Base-by-base conservation (phyloP, 2,797 vertebrate species). In the Coreius guichenoti region DNA sequence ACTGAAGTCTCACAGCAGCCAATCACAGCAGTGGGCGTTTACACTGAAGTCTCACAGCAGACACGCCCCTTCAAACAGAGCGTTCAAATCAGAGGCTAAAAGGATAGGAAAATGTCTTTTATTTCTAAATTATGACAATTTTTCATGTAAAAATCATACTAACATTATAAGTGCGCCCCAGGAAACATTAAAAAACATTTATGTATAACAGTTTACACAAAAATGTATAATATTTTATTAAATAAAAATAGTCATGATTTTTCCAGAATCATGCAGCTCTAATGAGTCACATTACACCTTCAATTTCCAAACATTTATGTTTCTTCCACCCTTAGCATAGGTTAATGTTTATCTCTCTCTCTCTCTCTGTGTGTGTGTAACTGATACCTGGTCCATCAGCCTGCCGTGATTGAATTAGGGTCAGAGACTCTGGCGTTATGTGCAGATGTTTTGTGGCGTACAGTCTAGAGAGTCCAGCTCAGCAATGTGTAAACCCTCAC, bases 371-470 rank as follows among this genome's bases (percentile, higher is more conserved):
- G 86, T 89, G 78, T 89, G 86, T 88, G 91, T 92, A 92, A 91
- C 92, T 88, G 92, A 94, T 92, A 90, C 91, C 88, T 86, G 90
- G 89, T 92, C 92, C 89, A 92, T 93, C 91, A 92, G 91, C 87
- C 87, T 19, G 69, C 17, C 19, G 2, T 91, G 90, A 94, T 92
- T 91, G 83, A 93, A 93, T 94, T 89, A 92, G 86, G 92, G 89
- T 89, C 88, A 87, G 89, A 90, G 91, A 91, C 90, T 91, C 88
- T 76, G 79, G 86, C 74, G 4, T 80, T 80, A 68, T 78, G 78
- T 83, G 68, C 78, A 80, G 82, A 80, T 76, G 77, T 84, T 80
- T 84, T 77, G 81, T 82, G 67, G 74, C 49, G 36, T 67, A 31
- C 3, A 68, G 79, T 73, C 36, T 77, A 77, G 78, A 77, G 45